Base-by-base conservation (phyloP, 2,888 invertebrate genomes). In the Mesoligia furuncula region DNA sequence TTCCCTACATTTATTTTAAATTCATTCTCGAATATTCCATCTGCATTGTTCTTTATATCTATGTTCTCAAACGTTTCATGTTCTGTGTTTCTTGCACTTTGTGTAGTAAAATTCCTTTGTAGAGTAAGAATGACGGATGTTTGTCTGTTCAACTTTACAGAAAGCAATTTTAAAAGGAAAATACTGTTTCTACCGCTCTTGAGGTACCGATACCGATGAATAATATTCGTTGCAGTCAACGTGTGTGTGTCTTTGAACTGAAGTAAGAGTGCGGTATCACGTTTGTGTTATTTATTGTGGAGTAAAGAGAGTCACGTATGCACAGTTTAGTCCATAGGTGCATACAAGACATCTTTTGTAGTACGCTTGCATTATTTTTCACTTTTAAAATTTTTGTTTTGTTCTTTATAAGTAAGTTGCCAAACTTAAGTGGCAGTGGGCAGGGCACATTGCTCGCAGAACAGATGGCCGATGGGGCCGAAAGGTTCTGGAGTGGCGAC, bases 141-240 rank as follows among this genome's bases (percentile, higher is more conserved):
- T 75, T 79, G 74, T 66, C 75, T 73, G 75, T 78, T 74, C 31
- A 77, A 61, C 54, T 72, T 64, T 69, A 70, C 51, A 79, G 77
- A 39, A 64, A 73, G 54, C 54, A 66, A 67, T 74, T 80, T 80
- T 79, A 51, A 77, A 78, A 77, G 54, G 70, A 77, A 75, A 75
- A 13, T 59, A 15, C 31, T 75, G 48, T 39, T 20, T 75, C 57
- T 69, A 71, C 39, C 66, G 64, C 48, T 72, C 54, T 65, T 71
- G 59, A 54, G 59, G 62, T 27, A 45, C 20, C 5, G 36, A 48
- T 20, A 45, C 20, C 2, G 36, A 54, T 75, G 64, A 75, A 75
- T 78, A 62, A 75, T 82, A 73, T 76, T 85, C 17, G 36, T 72
- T 79, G 65, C 57, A 69, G 74, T 70, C 15, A 51, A 73, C 31